These are phyloP conservation scores for Dendrocincla tyrannina DNA, from an alignment of 2,797 vertebrate species.

Conservation along the genomic window DNA sequence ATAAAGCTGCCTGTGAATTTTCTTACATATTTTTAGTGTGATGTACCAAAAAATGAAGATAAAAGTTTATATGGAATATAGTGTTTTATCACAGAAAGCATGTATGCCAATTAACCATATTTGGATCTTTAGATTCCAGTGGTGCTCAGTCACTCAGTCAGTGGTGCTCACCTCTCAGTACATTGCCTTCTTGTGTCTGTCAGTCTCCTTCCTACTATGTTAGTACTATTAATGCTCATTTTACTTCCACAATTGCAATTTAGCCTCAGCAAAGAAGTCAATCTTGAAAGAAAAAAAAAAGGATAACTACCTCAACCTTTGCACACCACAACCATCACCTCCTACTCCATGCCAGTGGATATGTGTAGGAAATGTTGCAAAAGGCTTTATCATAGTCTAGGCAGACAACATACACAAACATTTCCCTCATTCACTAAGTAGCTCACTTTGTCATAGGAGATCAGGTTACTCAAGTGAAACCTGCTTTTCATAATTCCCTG, in stretches of 20 bases:
- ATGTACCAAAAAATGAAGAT: not conserved
- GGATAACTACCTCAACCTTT: not conserved
- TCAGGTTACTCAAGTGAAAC: not conserved
- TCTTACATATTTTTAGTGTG: not conserved
- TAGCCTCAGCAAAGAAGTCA: not conserved
- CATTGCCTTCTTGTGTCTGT: not conserved
- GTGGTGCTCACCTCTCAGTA: not conserved
- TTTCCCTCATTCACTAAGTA: not conserved
- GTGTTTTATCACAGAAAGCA: not conserved
- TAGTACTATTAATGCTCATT: not conserved
- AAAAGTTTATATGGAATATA: not conserved
- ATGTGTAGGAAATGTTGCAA: not conserved
- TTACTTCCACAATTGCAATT: not conserved
- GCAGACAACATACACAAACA: not conserved
- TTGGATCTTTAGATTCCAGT: not conserved
- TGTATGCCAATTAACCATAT: not conserved
- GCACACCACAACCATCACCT: not conserved
- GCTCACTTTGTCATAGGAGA: not conserved
- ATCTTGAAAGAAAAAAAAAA: not conserved
- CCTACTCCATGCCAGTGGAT: not conserved
- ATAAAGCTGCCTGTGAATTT: not conserved
- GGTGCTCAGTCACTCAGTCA: not conserved
- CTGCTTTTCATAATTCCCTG: not conserved
- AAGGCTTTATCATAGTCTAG: not conserved
- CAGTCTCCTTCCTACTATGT: not conserved